Evolutionary conservation across 1,140 invertebrate genomes (phyloP).

Genomic region (Teleopsis dalmanni): DNA sequence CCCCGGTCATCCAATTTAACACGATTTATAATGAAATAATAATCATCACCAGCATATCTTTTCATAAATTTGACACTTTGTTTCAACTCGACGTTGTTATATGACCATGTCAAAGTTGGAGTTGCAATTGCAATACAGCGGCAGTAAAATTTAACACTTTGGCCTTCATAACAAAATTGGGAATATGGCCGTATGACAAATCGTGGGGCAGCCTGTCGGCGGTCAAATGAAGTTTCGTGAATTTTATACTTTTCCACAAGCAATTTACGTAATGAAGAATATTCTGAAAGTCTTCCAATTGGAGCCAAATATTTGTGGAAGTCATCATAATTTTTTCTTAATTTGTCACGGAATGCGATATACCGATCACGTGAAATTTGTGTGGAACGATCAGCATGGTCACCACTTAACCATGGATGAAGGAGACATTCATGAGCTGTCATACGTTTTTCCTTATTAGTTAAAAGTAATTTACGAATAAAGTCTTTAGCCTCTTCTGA

Average conservation of each 20-base stretch:
- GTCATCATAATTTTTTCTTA: constrained; percentile 76
- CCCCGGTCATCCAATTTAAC: constrained; percentile 91
- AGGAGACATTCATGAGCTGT: constrained; percentile 94
- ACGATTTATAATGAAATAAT: constrained; percentile 95
- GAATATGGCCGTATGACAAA: constrained; percentile 95
- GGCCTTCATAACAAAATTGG: constrained; percentile 93
- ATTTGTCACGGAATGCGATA: constrained; percentile 75
- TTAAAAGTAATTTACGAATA: constrained; percentile 83
- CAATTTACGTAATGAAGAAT: constrained; percentile 92
- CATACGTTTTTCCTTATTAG: constrained; percentile 95
- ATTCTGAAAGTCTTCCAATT: constrained; percentile 93
- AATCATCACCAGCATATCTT: constrained; percentile 90
- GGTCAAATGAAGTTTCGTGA: constrained; percentile 91
- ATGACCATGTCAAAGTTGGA: constrained; percentile 91
- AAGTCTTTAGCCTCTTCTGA: constrained; percentile 98
- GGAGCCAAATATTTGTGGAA: constrained; percentile 91
- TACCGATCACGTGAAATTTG: constrained; percentile 77
- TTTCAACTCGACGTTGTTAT: constrained; percentile 85
- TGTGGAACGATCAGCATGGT: constrained; percentile 64
- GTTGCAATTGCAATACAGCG: constrained; percentile 90
- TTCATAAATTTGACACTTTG: constrained; percentile 99
- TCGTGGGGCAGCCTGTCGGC: constrained; percentile 91
- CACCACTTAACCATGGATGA: constrained; percentile 90
- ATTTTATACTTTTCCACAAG: constrained; percentile 95
- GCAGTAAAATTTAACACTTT: constrained; percentile 95